phyloP scores from a whole-genome alignment of 2,888 invertebrate genomes.

The Oligia strigilis region DNA sequence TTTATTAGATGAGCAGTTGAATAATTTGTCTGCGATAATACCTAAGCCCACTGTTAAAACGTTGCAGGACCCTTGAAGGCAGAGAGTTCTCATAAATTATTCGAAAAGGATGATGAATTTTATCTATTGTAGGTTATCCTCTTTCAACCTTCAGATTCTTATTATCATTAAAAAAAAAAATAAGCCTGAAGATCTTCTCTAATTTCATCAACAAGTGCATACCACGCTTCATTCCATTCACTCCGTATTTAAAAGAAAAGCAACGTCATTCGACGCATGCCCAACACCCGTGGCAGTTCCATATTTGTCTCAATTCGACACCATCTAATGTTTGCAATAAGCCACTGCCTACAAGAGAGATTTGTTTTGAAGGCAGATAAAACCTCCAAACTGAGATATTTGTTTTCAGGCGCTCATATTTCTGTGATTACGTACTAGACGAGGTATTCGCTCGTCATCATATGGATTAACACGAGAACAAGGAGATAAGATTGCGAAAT shows the following conservation, averaged over 20 bases:
- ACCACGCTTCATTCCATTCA: background rate
- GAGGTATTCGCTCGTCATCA: slow-evolving; percentile 63
- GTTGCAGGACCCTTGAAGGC: background rate
- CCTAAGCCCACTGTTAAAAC: too few species aligned
- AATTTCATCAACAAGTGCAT: slow-evolving; percentile 3
- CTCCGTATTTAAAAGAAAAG: slow-evolving; percentile 21
- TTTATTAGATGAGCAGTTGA: background rate
- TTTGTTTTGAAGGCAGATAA: slow-evolving; percentile 55
- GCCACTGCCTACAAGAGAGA: slow-evolving; percentile 21
- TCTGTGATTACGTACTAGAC: slow-evolving; percentile 63
- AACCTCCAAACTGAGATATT: slow-evolving; percentile 49
- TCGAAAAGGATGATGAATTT: background rate
- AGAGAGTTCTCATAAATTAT: background rate
- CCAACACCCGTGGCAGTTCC: background rate
- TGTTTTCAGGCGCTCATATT: slow-evolving; percentile 55
- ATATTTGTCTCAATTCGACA: slow-evolving; percentile 37
- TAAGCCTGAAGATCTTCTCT: background rate
- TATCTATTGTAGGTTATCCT: background rate
- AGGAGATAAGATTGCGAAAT: slow-evolving; percentile 66
- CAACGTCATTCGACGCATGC: slow-evolving; percentile 6
- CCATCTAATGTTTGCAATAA: slow-evolving; percentile 27
- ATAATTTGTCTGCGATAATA: background rate
- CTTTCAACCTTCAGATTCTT: background rate
- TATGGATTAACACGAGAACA: slow-evolving; percentile 61
- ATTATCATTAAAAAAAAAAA: background rate